phyloP scores from a whole-genome alignment of 2,888 invertebrate species.

The Polydrusus pterygomalis region DNA sequence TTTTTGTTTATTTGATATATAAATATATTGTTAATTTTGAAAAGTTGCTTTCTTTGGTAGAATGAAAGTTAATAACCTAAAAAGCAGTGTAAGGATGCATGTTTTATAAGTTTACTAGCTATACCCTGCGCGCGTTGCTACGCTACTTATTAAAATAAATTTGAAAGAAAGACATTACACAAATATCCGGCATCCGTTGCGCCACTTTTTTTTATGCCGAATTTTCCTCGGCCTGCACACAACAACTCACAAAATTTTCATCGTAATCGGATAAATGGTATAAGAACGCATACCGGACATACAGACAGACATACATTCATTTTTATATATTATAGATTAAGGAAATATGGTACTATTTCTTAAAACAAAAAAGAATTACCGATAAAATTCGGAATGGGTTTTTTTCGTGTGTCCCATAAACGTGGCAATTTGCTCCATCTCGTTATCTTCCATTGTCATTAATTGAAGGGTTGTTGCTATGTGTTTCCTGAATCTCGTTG shows the following conservation, averaged over 20 bases:
- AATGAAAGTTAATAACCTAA: not conserved
- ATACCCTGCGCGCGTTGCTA: too few species aligned
- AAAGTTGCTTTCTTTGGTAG: not conserved
- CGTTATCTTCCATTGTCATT: slow-evolving; percentile 54
- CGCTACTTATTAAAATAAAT: too few species aligned
- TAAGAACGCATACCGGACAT: too few species aligned
- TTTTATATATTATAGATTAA: too few species aligned
- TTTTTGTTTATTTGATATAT: not conserved
- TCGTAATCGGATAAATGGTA: too few species aligned
- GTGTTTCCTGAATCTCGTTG: slow-evolving; percentile 57
- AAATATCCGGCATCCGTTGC: too few species aligned
- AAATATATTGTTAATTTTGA: not conserved
- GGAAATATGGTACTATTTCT: not conserved
- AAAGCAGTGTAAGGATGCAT: not conserved
- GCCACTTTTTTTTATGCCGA: too few species aligned
- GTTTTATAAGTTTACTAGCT: not conserved
- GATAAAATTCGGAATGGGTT: slow-evolving; percentile 56
- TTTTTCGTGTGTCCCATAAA: slow-evolving; percentile 61
- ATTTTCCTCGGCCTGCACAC: too few species aligned
- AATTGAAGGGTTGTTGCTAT: slow-evolving; percentile 59
- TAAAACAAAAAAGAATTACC: slow-evolving; percentile 13
- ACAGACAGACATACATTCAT: too few species aligned
- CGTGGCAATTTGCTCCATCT: slow-evolving; percentile 59
- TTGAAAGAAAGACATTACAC: too few species aligned
- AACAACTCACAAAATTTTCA: too few species aligned